Base-by-base conservation (phyloP, 2,797 vertebrate species). In the Pangasius macronema region DNA sequence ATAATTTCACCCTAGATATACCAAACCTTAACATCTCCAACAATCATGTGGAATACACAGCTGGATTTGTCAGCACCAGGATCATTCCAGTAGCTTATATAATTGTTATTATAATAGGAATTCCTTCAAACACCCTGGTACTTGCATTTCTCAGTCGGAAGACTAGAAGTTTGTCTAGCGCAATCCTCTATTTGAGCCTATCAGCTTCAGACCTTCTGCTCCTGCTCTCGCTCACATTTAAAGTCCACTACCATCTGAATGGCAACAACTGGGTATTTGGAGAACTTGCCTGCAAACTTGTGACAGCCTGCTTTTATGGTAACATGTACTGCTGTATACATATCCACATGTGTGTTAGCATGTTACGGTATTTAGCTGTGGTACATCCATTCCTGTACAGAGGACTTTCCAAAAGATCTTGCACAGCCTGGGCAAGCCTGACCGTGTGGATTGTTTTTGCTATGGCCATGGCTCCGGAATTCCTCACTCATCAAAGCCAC, bases 251-350 rank as follows among this genome's bases (percentile, higher is more conserved):
- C 89, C 97, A 98, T 85, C 89, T 98, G 88, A 97, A 95, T 0
- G 95, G 96, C 22, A 97, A 97, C 91, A 87, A 97, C 95, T 99
- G 98, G 98, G 89, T 97, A 51, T 99, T 99, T 80, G 98, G 98
- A 39, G 97, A 99, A 92, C 79, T 91, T 2, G 93, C 96, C 92
- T 99, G 98, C 77, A 95, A 95, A 16, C 68, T 95, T 0, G 92
- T 95, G 83, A 98, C 96, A 0, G 96, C 92, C 0, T 93, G 97
- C 85, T 99, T 99, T 91, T 99, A 98, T 0, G 97, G 98, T 18
- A 99, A 99, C 86, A 95, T 98, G 93, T 99, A 98, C 92, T 97
- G 97, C 83, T 97, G 97, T 14, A 96, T 98, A 85, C 93, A 98
- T 88, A 95, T 97, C n/a, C 96, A 98, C 3, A 95, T 93, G 0